These are phyloP conservation scores for Corythaixoides concolor DNA, from an alignment of 2,113 vertebrate species.

Conservation along the genomic window DNA sequence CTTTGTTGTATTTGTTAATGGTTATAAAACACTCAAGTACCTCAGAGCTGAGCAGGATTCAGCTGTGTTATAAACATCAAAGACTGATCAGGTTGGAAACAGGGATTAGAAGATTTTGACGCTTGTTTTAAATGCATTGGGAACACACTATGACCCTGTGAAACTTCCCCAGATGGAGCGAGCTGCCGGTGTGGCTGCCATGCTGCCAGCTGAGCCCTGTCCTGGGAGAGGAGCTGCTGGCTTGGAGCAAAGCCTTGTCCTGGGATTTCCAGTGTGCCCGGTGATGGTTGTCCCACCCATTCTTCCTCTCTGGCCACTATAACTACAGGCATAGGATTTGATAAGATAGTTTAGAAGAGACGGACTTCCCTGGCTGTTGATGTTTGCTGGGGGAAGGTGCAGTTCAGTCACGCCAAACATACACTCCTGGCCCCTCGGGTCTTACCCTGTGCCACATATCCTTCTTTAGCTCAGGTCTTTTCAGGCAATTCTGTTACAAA, in stretches of 20 bases:
- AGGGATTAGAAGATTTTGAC: background rate
- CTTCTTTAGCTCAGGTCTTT: background rate
- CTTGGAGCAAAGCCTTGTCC: rapidly evolving
- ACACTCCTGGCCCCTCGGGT: rapidly evolving
- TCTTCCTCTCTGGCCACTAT: background rate
- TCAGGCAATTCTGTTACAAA: background rate
- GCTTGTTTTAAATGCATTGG: background rate
- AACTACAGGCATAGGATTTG: background rate
- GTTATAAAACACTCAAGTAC: background rate
- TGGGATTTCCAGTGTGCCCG: rapidly evolving
- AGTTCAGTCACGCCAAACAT: background rate
- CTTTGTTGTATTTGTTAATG: background rate
- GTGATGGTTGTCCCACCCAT: background rate
- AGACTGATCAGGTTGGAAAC: background rate
- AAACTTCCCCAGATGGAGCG: background rate
- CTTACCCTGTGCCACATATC: rapidly evolving
- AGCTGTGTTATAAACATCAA: background rate
- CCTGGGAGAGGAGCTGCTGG: background rate
- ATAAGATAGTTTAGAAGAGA: background rate
- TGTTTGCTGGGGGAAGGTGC: background rate
- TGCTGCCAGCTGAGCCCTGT: background rate
- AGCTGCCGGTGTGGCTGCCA: background rate
- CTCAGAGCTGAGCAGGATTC: background rate
- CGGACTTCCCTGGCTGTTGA: background rate
- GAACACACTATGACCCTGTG: background rate